phyloP scores from a whole-genome alignment of 2,113 vertebrate species.

The Myiopsitta monachus region DNA sequence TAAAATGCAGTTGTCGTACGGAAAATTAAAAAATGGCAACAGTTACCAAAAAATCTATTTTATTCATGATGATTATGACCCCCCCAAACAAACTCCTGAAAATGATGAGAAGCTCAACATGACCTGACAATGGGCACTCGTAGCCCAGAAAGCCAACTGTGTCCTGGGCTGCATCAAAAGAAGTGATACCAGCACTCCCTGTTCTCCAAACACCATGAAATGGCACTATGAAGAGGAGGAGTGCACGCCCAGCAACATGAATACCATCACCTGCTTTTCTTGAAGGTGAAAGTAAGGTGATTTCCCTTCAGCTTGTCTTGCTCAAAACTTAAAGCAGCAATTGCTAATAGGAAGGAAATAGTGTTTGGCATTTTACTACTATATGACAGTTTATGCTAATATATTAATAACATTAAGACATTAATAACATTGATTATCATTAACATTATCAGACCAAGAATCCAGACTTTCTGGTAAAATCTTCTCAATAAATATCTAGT shows the following conservation, averaged over 20 bases:
- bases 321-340: neutral
- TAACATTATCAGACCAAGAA: neutral
- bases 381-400: neutral
- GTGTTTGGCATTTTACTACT: neutral
- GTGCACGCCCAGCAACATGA: neutral
- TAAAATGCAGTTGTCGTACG: neutral
- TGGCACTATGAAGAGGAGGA: neutral
- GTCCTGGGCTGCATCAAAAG: neutral
- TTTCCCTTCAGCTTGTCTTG: neutral
- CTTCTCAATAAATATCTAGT: neutral
- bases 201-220: neutral
- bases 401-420: neutral
- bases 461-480: neutral
- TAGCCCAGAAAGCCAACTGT: neutral
- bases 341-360: neutral
- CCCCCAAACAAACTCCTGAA: neutral
- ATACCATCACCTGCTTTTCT: neutral
- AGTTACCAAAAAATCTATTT: neutral
- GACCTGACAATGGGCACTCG: neutral
- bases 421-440: neutral
- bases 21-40: neutral
- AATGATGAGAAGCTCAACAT: neutral
- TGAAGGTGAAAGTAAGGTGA: neutral
- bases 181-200: neutral
- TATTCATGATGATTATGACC: neutral